Percentiles rank a stretch among this genome's conserved stretches.
phyloP scores from a whole-genome alignment of 1,140 invertebrate genomes.

The Oppia nitens region DNA sequence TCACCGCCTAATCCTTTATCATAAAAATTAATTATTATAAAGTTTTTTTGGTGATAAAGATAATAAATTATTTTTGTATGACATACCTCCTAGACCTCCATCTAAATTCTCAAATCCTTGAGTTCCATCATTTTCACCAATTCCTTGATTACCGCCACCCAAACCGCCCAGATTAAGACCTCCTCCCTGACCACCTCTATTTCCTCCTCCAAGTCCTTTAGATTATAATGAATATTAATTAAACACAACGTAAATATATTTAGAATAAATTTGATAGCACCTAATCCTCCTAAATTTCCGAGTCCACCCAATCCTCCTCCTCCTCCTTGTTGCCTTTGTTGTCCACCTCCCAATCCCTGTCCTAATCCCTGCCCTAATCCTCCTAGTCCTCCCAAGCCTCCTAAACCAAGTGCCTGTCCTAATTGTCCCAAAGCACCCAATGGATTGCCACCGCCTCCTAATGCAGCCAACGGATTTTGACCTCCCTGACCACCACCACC shows the following conservation, averaged over 20 bases:
- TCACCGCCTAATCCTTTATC: not conserved
- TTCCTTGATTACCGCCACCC: constrained; percentile 5
- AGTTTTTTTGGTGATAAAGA: too few relatives aligned
- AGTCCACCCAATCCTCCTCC: not conserved
- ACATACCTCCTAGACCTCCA: not conserved
- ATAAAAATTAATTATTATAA: too few relatives aligned
- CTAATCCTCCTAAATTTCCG: constrained; percentile 1
- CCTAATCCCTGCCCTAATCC: not conserved
- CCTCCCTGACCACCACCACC: not conserved
- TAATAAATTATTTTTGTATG: too few relatives aligned
- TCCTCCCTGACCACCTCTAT: not conserved
- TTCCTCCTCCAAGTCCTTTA: constrained; percentile 5
- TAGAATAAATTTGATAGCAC: too few relatives aligned
- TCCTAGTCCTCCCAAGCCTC: not conserved
- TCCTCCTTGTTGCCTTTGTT: not conserved
- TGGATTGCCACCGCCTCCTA: constrained; percentile 3
- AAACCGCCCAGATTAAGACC: not conserved
- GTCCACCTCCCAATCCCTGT: not conserved
- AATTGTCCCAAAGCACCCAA: too few relatives aligned
- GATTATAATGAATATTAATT: too few relatives aligned
- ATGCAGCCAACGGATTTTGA: constrained; percentile 5
- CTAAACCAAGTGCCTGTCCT: not conserved
- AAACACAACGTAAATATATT: too few relatives aligned
- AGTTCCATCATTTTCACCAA: constrained; percentile 6
- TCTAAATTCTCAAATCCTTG: constrained; percentile 11